Evolutionary conservation across 2,888 invertebrate species (phyloP), one percentile per base, ranked within the genome.

Genomic region (Callinectes sapidus): DNA sequence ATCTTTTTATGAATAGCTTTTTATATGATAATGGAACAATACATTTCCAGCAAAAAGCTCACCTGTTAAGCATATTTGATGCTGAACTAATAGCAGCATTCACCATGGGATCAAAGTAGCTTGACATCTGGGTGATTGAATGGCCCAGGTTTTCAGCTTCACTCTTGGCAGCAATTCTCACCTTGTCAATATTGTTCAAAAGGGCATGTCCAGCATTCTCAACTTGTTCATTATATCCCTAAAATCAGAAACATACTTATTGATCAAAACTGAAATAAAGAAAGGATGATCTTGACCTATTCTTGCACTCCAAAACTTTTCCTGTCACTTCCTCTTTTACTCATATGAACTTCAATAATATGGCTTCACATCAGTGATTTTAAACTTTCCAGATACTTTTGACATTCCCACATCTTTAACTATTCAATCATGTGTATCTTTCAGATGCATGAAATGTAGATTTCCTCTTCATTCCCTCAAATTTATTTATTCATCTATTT

Each of bases 61-160:
- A 94, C 94, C 92, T 98, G 93, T 94, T 98, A 10, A 98, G 97
- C 95, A 98, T 97, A 95, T 98, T 97, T 0, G 99, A 98, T 1
- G 98, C 98, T 88, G 95, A 95, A 32, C 98, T 99, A 91, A 98
- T 97, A 0, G 98, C 97, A 23, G 97, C 98, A 2, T 97, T 96
- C 0, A 98, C 97, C 94, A 99, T 96, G 0, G 99, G 98, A 95
- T 98, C 98, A 94, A 98, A 97, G 96, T 98, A 98, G 71, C 97
- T 97, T 0, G 97, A 96, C 96, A 96, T 95, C 94, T 96, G 96
- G 61, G 95, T 95, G 23, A 96, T 98, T 6, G 97, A 96, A 95
- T 99, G 99, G 0, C 99, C 99, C 92, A 99, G 96, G 95, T 98
- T 97, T 96, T 99, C 99, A 0, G 99, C 98, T 96, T 99, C 98